Percentiles rank a stretch among this genome's conserved stretches.
These are phyloP conservation scores for Nasalis larvatus DNA, from an alignment of 2,113 vertebrate species.

Conservation along the genomic window DNA sequence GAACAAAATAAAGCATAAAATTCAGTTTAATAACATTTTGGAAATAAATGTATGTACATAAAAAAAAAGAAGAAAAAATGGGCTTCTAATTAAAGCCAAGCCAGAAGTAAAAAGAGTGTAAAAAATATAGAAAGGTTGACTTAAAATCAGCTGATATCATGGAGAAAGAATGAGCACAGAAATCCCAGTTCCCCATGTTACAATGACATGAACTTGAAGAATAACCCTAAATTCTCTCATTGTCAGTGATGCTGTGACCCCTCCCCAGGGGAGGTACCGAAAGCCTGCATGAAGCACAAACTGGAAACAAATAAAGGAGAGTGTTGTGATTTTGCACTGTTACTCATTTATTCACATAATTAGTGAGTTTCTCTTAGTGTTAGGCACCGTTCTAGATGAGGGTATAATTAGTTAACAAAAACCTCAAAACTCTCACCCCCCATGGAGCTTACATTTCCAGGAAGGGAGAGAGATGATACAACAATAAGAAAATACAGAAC, in stretches of 20 bases:
- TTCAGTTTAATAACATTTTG: not conserved
- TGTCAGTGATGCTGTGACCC: not conserved
- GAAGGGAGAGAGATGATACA: not conserved
- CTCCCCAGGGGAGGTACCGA: not conserved
- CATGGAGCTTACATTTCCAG: not conserved
- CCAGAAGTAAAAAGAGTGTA: not conserved
- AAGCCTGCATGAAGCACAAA: not conserved
- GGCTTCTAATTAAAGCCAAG: not conserved
- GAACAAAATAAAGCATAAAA: not conserved
- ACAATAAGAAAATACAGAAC: not conserved
- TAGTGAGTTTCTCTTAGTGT: not conserved
- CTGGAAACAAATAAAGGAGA: not conserved
- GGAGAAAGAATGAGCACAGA: not conserved
- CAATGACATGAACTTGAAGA: not conserved
- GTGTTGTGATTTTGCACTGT: not conserved
- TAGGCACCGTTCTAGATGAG: not conserved
- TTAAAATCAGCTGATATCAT: not conserved
- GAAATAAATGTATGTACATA: not conserved
- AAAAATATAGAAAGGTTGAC: not conserved
- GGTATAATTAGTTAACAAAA: not conserved
- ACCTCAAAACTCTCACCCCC: not conserved
- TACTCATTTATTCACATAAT: not conserved
- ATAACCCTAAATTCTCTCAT: not conserved
- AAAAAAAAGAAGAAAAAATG: not conserved
- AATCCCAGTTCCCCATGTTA: not conserved